phyloP scores from a whole-genome alignment of 2,888 invertebrate genomes.

The Chaitophorus viminalis region DNA sequence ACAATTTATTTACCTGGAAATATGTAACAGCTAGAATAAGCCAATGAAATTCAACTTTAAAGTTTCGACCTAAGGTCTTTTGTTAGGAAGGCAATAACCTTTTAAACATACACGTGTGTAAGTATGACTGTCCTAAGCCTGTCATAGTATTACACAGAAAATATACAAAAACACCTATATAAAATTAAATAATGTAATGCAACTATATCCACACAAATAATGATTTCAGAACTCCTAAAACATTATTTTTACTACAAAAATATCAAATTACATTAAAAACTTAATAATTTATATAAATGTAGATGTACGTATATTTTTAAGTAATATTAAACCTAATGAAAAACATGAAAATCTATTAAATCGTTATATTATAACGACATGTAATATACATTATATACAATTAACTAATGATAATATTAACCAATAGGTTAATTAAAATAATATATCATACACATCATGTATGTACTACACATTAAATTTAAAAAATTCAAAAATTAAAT shows the following conservation, averaged over 20 bases:
- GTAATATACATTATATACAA: too few relatives aligned
- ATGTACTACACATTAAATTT: too few relatives aligned
- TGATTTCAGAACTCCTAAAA: not conserved
- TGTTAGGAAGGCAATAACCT: constrained; percentile 48
- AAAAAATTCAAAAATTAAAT: too few relatives aligned
- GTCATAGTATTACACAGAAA: too few relatives aligned
- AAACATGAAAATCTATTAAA: not conserved
- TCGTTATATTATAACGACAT: too few relatives aligned
- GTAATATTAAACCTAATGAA: not conserved
- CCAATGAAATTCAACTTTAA: constrained; percentile 31
- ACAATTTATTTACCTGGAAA: constrained; percentile 21
- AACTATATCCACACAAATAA: not conserved
- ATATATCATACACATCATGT: too few relatives aligned
- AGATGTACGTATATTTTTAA: not conserved
- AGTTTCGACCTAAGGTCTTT: constrained; percentile 20
- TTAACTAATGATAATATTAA: too few relatives aligned
- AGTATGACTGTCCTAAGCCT: constrained; percentile 11
- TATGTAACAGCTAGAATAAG: not conserved
- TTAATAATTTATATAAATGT: too few relatives aligned
- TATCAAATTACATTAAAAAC: not conserved
- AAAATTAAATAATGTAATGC: not conserved
- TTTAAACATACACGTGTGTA: constrained; percentile 31
- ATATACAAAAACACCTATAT: constrained; percentile 13
- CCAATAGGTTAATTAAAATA: too few relatives aligned
- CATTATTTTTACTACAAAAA: not conserved